Base-by-base conservation (phyloP, 2,888 invertebrate species). In the Drosophila barbarae region DNA sequence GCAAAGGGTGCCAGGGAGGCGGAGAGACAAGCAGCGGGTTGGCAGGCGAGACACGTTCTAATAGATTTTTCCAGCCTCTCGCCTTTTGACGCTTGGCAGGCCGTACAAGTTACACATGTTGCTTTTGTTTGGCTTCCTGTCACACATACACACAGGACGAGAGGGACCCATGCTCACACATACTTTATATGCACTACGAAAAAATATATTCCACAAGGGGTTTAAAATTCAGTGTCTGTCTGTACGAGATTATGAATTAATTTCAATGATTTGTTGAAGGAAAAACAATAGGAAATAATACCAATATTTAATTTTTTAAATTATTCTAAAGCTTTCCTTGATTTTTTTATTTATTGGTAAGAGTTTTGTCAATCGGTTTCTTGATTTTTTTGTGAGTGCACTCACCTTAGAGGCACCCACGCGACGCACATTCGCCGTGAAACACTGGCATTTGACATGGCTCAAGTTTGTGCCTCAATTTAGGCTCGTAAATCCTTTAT, bases 71-170 rank as follows among this genome's bases (percentile, higher is more conserved):
- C 73, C 82, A 75, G 84, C 68, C 74, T 85, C 72, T 80, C 76
- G 84, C 84, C 82, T 75, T 85, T 83, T 85, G 70, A 58, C 47
- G 68, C 61, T 42, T 70, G 63, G 63, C 78, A 71, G 73, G 76
- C 69, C 77, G 70, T 77, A 72, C 77, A 80, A 82, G 83, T 77
- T 81, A 79, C 77, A 78, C 82, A 85, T 86, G 78, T 86, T 82
- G 86, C 82, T 83, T 81, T 87, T 87, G 87, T 87, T 84, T 86
- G 85, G 86, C 86, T 86, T 87, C 85, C 84, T 79, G 77, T 76
- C 76, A 72, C 78, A 75, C 67, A 67, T 66, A 61, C 61, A 26
- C n/a, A 71, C 51, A 30, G 10, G 34, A 58, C 52, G 7, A 15
- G 28, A 39, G 39, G 38, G 55, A 55, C 8, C 23, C 66, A 39